Evolutionary conservation across 2,113 vertebrate genomes (phyloP), one percentile per base, ranked within the genome.

Genomic region (Pollimyrus isidori): DNA sequence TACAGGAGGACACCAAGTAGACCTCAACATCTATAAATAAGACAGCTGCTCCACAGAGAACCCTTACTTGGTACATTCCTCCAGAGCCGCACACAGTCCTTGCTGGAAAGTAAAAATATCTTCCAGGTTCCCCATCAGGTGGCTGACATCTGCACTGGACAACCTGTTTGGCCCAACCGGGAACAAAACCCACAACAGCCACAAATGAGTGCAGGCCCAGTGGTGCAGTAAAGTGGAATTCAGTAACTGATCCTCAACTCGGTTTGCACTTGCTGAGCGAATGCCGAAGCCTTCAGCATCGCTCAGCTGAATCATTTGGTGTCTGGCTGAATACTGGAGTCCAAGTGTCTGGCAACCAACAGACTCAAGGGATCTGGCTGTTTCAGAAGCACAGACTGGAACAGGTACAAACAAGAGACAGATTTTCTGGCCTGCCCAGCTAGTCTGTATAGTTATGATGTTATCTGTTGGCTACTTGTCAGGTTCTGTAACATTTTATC

Each of bases 61-160:
- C 39, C 93, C 97, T 96, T 96, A 99, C 98, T 98, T 99, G 35
- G 96, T 96, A 92, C 97, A 97, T 90, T 99, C 98, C 94, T 99
- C 98, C 94, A 99, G 94, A 90, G 97, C 91, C 90, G 96, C 96
- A 93, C 97, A 98, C 7, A 99, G 95, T 0, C 94, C 97, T 92
- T 99, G 98, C 92, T 99, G 98, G 95, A 99, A 99, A 0, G 95
- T 94, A 87, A 96, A 97, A 89, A 99, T 96, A 92, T 99, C 98
- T 90, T 99, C 98, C 87, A 98, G 95, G 65, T 99, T 99, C 82
- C 98, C 98, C 93, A 97, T 95, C 90, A 99, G 92, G 6, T 95
- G 95, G 0, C 95, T 87, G 0, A 96, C 96, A 91, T 99, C 98
- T 65, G 95, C 93, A 0, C 93, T 92, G 4, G 95, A 97, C 90